Conservation (phyloP, 2,888 invertebrate genomes). For the Deroplatys truncata region DNA sequence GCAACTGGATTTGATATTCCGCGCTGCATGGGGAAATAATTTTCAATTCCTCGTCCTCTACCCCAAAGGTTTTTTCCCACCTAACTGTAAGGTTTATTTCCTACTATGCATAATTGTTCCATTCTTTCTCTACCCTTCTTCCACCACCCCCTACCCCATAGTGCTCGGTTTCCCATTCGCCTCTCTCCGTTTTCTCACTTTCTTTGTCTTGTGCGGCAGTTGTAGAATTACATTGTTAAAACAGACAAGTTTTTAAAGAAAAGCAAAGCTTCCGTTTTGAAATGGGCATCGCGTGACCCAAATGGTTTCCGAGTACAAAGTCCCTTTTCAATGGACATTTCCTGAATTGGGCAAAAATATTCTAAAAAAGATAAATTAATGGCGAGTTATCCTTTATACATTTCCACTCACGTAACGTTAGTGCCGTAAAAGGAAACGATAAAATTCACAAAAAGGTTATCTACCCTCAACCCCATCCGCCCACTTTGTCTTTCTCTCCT, state of each 20-base stretch:
- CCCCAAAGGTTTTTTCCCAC: not conserved
- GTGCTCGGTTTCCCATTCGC: not conserved
- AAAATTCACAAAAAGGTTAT: not conserved
- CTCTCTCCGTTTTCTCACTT: not conserved
- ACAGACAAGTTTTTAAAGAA: not conserved
- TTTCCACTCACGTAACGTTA: not conserved
- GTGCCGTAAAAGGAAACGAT: not conserved
- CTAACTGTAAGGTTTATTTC: not conserved
- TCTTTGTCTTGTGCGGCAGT: not conserved
- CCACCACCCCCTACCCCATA: not conserved
- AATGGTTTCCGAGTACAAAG: constrained; percentile 10
- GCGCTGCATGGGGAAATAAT: not conserved
- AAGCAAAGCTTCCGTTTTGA: not conserved
- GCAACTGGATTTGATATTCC: not conserved
- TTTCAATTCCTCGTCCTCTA: not conserved
- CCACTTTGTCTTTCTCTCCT: not conserved
- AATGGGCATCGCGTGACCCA: constrained; percentile 8
- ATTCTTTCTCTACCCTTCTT: not conserved
- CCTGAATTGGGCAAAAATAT: constrained; percentile 5
- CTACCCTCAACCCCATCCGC: not conserved
- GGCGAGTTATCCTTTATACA: not conserved
- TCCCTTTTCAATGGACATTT: constrained; percentile 17
- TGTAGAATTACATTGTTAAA: constrained; percentile 9
- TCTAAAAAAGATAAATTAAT: constrained; percentile 10
- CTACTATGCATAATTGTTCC: constrained; percentile 7